Percentiles rank a stretch among this genome's conserved stretches.
These are phyloP conservation scores for Karalla daura DNA, from an alignment of 2,797 vertebrate species.

Conservation along the genomic window DNA sequence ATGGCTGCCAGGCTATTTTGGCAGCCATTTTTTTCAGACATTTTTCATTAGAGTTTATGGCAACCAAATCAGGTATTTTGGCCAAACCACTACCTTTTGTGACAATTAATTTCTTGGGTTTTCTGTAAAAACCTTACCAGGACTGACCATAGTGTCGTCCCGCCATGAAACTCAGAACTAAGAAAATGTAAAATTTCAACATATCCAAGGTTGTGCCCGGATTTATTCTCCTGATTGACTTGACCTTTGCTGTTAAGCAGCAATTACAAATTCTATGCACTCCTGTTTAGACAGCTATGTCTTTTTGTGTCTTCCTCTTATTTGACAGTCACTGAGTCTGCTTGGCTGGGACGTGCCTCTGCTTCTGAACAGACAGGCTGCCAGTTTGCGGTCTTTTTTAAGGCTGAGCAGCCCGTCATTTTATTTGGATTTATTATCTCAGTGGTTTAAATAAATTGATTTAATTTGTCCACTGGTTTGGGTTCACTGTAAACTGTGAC, in stretches of 20 bases:
- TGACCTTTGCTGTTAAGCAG: constrained; percentile 22
- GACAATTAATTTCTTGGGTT: too few relatives aligned
- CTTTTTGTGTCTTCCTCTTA: constrained; percentile 18
- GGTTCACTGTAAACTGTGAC: constrained; percentile 32
- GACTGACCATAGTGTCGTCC: too few relatives aligned
- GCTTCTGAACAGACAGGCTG: constrained; percentile 19
- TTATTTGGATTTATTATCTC: constrained; percentile 43
- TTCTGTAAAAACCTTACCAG: too few relatives aligned
- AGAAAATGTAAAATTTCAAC: too few relatives aligned
- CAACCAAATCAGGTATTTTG: too few relatives aligned
- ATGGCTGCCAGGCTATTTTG: too few relatives aligned
- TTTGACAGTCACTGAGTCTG: constrained; percentile 31
- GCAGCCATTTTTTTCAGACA: too few relatives aligned
- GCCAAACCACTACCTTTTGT: too few relatives aligned
- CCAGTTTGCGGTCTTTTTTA: constrained; percentile 31
- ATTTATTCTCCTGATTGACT: too few relatives aligned
- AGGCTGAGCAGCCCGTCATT: constrained; percentile 13
- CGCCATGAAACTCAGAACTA: too few relatives aligned
- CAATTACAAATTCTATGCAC: constrained; percentile 23
- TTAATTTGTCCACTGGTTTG: constrained; percentile 40
- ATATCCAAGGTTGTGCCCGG: too few relatives aligned
- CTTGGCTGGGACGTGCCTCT: constrained; percentile 2
- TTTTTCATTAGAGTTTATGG: too few relatives aligned
- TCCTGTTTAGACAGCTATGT: constrained; percentile 2
- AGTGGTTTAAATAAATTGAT: constrained; percentile 53